These are phyloP conservation scores for Brachypalpus laphriformis DNA, from an alignment of 2,888 invertebrate genomes.

Conservation along the genomic window DNA sequence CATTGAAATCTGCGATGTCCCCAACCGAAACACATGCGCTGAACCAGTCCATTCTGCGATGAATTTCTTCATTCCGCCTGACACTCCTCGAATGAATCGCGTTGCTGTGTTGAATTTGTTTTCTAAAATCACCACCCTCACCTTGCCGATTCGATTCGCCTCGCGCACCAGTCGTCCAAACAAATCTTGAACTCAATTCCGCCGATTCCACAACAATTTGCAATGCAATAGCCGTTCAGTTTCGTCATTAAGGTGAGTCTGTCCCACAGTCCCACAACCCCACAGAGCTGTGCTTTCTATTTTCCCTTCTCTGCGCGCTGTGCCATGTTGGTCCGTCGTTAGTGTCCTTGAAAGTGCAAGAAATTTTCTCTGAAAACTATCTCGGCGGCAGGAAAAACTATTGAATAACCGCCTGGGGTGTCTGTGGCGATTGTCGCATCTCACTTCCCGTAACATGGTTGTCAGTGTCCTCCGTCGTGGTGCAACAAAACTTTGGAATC, in stretches of 20 bases:
- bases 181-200: slow-evolving; percentile 38
- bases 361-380: slow-evolving; percentile 48
- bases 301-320: too few relatives aligned
- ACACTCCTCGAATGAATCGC: slow-evolving; percentile 5
- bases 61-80: slow-evolving; percentile 42
- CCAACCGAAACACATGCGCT: neutral
- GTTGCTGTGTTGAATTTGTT: slow-evolving; percentile 39
- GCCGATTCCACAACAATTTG: too few relatives aligned
- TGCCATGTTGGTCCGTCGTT: slow-evolving; percentile 32
- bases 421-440: slow-evolving; percentile 3
- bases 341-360: slow-evolving; percentile 67
- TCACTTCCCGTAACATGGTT: slow-evolving; percentile 58
- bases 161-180: slow-evolving; percentile 49
- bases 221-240: slow-evolving; percentile 54
- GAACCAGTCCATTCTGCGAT: neutral
- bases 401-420: slow-evolving; percentile 54
- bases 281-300: slow-evolving; percentile 1
- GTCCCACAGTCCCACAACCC: slow-evolving; percentile 1
- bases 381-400: slow-evolving; percentile 31
- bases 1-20: too few relatives aligned
- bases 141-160: neutral
- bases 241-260: slow-evolving; percentile 71
- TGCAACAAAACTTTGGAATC: slow-evolving; percentile 58
- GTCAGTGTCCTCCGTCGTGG: slow-evolving; percentile 55
- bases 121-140: neutral